phyloP scores from a whole-genome alignment of 2,113 vertebrate species.

The Thermophis baileyi region DNA sequence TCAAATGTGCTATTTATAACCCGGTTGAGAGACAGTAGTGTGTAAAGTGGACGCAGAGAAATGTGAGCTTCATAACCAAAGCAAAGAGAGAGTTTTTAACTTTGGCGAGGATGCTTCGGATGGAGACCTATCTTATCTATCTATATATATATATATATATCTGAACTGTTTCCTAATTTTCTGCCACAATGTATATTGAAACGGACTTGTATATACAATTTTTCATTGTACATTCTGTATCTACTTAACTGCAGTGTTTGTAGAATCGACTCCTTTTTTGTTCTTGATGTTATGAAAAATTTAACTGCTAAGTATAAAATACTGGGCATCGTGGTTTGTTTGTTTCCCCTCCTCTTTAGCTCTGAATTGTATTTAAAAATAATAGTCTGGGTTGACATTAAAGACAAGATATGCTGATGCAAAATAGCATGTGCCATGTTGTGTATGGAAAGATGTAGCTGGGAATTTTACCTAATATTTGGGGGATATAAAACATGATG shows the following conservation, averaged over 20 bases:
- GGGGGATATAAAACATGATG: neutral
- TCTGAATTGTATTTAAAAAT: conserved; percentile 67
- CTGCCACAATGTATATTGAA: conserved; percentile 64
- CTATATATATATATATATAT: neutral
- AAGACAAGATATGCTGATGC: conserved; percentile 55
- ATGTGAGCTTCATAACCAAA: conserved; percentile 67
- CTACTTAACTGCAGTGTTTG: conserved; percentile 62
- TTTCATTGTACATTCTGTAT: conserved; percentile 73
- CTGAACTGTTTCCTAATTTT: conserved; percentile 43
- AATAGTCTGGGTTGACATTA: conserved; percentile 62
- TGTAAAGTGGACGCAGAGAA: conserved; percentile 36
- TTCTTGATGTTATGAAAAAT: conserved; percentile 63
- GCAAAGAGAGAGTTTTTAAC: conserved; percentile 54
- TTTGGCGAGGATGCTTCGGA: conserved; percentile 43
- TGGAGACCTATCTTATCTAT: conserved; percentile 42
- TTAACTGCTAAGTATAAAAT: conserved; percentile 49
- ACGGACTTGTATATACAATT: conserved; percentile 71
- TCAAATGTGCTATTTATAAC: conserved; percentile 44
- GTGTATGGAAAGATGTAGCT: conserved; percentile 30
- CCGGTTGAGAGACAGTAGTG: conserved; percentile 47
- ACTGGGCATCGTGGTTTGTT: conserved; percentile 45
- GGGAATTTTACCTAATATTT: neutral
- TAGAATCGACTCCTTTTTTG: conserved; percentile 49
- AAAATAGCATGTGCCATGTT: conserved; percentile 34
- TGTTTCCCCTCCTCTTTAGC: conserved; percentile 32